Base-by-base conservation (phyloP, 92 coral and sea anemone species). In the Meandrina meandrites region DNA sequence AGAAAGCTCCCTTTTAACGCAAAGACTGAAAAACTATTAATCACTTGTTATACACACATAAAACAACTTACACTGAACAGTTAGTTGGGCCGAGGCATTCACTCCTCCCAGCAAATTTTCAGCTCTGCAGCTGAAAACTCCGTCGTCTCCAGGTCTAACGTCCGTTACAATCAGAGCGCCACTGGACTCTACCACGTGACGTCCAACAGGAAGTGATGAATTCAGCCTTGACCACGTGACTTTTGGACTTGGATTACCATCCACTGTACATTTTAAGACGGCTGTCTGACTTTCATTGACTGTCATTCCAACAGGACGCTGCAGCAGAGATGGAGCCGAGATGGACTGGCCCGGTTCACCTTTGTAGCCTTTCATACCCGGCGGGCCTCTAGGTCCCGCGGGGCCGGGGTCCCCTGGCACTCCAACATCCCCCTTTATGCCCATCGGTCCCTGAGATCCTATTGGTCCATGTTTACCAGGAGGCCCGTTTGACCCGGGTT, bases 391-490 rank as follows among this genome's bases (percentile, higher is more conserved):
- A n/a, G 87, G 87, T 32, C 92, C 92, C 66, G 58, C 71, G 68
- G 84, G 90, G 31, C 92, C 92, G 14, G 84, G 79, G n/a, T 57
- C 76, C 17, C 92, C 92, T 50, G 88, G 90, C 1, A 86, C 21
- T 31, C 92, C 92, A 34, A 58, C 75, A 21, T 67, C 85, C 27
- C 92, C 92, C 75, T 76, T 80, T 16, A 79, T 73, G 0, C 92
- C 92, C 40, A 34, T 75, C 56, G 57, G 80, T 34, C 92, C 90
- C 10, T 50, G 84, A 9, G 81, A 83, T 34, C 96, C 96, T 56
- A 36, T 54, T 8, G 93, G 89, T 75, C 95, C 95, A 67, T 80
- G 87, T 84, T 90, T 90, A 56, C 93, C 95, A 17, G 84, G 83
- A 27, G 90, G 76, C 2, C 94, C 92, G 45, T 37, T 45, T 22